Conservation (phyloP, 2,113 vertebrate genomes). For the Phalacrocorax pelagicus region DNA sequence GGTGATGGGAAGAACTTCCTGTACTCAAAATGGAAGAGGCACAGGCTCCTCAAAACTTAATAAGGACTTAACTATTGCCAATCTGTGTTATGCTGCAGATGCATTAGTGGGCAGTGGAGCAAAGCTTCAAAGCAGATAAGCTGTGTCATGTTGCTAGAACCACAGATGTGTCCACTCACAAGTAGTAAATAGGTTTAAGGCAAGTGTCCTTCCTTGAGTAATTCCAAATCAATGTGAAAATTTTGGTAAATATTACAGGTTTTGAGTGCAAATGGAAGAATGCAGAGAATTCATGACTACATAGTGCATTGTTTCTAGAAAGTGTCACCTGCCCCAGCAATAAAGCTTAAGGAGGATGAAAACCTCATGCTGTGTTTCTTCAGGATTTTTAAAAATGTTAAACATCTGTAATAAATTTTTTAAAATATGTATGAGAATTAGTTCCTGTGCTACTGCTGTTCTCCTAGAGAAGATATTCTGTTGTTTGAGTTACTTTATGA, state of each 20-base stretch:
- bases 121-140: neutral
- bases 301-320: neutral
- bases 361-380: neutral
- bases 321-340: accelerated
- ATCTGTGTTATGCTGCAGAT: neutral
- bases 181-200: neutral
- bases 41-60: neutral
- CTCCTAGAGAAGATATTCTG: neutral
- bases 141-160: neutral
- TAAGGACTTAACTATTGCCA: neutral
- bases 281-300: neutral
- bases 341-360: neutral
- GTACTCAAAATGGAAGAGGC: neutral
- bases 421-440: neutral
- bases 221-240: neutral
- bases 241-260: neutral
- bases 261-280: neutral
- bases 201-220: neutral
- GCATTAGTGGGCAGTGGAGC: neutral
- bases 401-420: neutral
- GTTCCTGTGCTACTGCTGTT: neutral
- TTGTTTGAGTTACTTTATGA: neutral
- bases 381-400: neutral
- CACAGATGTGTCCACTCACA: neutral
- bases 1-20: neutral